Conservation (phyloP, 1,140 invertebrate genomes). For the Zophobas morio region DNA sequence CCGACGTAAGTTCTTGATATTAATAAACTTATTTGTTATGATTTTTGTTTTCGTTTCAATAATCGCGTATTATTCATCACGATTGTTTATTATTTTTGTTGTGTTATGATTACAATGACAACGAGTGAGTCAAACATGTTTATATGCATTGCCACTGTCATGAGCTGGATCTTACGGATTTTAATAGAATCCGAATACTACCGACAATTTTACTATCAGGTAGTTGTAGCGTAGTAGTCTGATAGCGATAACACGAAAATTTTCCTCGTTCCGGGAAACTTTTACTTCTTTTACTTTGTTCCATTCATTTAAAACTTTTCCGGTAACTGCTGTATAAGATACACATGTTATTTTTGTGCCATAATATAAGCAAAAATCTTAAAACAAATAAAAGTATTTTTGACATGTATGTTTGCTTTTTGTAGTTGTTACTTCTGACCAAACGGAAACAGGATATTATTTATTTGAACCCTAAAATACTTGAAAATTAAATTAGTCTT, state of each 20-base stretch:
- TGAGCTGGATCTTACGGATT: background rate
- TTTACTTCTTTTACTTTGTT: background rate
- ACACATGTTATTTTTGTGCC: too few species aligned
- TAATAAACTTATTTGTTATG: constrained; percentile 32
- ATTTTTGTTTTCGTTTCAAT: background rate
- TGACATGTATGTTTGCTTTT: background rate
- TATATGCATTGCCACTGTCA: too few species aligned
- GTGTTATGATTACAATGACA: background rate
- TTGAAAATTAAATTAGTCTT: constrained; percentile 7
- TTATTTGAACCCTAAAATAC: background rate
- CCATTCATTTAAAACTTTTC: background rate
- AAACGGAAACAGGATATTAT: background rate
- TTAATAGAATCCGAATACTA: background rate
- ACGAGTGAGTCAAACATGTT: background rate
- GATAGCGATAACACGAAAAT: background rate
- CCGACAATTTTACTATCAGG: background rate
- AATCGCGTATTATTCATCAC: constrained; percentile 4
- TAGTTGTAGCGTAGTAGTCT: background rate
- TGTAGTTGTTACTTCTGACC: background rate
- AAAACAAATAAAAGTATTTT: background rate
- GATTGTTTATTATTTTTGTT: constrained; percentile 6
- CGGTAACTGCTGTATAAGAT: background rate
- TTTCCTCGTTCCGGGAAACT: background rate
- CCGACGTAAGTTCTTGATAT: constrained; percentile 11
- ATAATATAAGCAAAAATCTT: too few species aligned